Evolutionary conservation across 2,888 invertebrate genomes (phyloP), one percentile per base, ranked within the genome.

Genomic region (Thecocarcelia acutangulata): DNA sequence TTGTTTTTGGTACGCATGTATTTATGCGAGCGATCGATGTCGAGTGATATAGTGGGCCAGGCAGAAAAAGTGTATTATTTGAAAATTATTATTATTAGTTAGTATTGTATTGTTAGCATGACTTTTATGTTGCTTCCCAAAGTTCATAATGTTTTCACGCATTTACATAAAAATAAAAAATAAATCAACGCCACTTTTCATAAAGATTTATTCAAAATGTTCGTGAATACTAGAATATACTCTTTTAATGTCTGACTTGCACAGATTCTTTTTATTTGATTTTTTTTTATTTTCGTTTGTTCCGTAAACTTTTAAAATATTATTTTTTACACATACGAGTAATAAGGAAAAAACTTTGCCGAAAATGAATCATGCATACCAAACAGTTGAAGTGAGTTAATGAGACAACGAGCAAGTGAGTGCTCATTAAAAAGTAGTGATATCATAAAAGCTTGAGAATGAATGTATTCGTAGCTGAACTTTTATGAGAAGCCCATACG

Each of bases 281-380:
- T 11, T 17, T 24, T 33, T 3, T 37, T 19, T 42, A 8, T 74
- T 17, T 59, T 68, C 42, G 21, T 46, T 70, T 75, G 28, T 77
- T 81, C 77, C 81, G 68, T 56, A 69, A 24, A 63, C 56, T 69
- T 28, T 59, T 1, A 21, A 9, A 50, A 40, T 3, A 28, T 42
- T 48, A 70, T 72, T 64, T 77, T 2, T 63, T 58, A 58, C 77
- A 58, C 77, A 74, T 52, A n/a, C n/a, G n/a, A n/a, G n/a, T n/a
- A 74, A 64, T 64, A 19, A 69, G 77, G 73, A 81, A 77, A 69
- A 73, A 50, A 64, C 13, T 11, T 28, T 1, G 40, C 15, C 19
- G 9, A 28, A 19, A 37, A 81, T 81, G 77, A 81, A 64, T 81
- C 81, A 81, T 77, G 77, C 68, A 81, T 81, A 77, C 61, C 50